Base-by-base conservation (phyloP, 1,140 invertebrate species). In the Coelopa frigida region DNA sequence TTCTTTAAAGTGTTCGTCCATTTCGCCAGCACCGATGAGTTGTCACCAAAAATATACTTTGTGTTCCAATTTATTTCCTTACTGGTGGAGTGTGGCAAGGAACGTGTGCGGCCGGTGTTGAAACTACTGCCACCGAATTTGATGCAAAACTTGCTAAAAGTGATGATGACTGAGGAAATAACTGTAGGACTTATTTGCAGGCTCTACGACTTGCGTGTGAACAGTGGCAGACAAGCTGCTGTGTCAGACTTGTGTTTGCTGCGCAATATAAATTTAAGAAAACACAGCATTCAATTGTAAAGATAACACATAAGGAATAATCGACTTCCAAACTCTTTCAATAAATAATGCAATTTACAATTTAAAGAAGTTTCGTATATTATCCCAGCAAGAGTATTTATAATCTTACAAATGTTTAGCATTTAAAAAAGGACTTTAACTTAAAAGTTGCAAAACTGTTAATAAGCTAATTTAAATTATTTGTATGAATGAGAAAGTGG, bases 1-100 rank as follows among this genome's bases (percentile, higher is more conserved):
- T 67, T 89, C 4, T 88, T 87, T 53, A 78, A 77, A 18, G 77
- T 82, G 35, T 86, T 92, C 52, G 75, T 79, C 10, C 78, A 83
- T 44, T 77, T 90, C 14, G 80, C 83, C n/a, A 78, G 78, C 12
- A 80, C 83, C 53, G 83, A 85, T 51, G 79, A 84, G 50, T 74
- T 93, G 0, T 87, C 85, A 12, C 85, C 88, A 40, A 84, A 90
- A 55, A 88, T 87, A 5, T 81, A 89, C 57, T 93, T 94, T 68
- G 85, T 91, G 41, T 79, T 90, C 46, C 78, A 85, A 53, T 88
- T 94, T 63, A 72, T 93, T n/a, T 77, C 85, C 43, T 77, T 84
- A 54, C 75, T 87, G 21, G 86, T 93, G 3, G 78, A 84, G 53
- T 89, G 86, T 72, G 85, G 86, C 1, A 80, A 81, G 33, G 82